A percentile compares a stretch with the other conserved stretches of the same genome.
phyloP scores from a whole-genome alignment of 2,113 vertebrate genomes.

The Vulpes vulpes region DNA sequence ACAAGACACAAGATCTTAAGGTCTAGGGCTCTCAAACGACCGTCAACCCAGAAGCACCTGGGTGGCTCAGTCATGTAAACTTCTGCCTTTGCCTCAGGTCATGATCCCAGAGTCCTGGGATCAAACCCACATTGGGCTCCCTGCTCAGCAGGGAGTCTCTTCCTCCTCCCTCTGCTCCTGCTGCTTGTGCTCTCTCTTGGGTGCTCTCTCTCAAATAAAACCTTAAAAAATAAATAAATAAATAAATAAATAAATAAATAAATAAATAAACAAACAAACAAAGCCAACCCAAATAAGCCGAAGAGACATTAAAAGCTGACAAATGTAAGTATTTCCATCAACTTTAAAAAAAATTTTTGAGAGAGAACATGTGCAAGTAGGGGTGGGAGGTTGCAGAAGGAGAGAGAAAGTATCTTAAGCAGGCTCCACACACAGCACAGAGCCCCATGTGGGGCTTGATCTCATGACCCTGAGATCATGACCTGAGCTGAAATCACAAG shows the following conservation, averaged over 20 bases:
- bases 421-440: neutral
- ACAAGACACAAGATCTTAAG: neutral
- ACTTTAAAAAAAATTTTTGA: neutral
- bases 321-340: slow-evolving; percentile 19
- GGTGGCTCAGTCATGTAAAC: too few species aligned
- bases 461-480: neutral
- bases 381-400: too few species aligned
- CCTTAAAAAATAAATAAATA: too few species aligned
- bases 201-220: too few species aligned
- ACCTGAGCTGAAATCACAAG: neutral
- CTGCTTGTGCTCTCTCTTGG: too few species aligned
- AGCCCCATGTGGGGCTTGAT: neutral
- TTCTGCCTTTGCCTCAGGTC: too few species aligned
- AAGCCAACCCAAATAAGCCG: neutral
- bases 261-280: too few species aligned
- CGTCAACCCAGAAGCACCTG: neutral
- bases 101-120: too few species aligned
- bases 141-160: too few species aligned
- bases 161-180: too few species aligned
- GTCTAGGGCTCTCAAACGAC: neutral
- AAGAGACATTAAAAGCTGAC: slow-evolving; percentile 43
- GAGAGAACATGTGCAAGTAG: neutral
- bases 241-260: too few species aligned
- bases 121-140: too few species aligned
- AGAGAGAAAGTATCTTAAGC: neutral